These are phyloP conservation scores for Toxotes chatareus DNA, from an alignment of 2,113 vertebrate genomes.

Conservation along the genomic window DNA sequence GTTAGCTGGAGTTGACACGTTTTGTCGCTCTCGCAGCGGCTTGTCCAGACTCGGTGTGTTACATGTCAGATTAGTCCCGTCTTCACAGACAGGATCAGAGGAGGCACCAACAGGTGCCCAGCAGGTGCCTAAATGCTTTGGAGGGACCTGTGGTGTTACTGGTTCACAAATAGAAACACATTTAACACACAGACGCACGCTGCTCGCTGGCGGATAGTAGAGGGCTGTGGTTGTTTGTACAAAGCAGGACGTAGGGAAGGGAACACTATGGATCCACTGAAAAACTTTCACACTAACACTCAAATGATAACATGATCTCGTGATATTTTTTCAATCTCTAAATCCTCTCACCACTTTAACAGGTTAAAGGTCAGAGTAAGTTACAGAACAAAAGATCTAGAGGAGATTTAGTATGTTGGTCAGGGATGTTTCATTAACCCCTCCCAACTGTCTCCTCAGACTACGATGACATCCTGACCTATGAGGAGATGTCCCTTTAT, in stretches of 20 bases:
- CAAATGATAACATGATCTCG: background rate
- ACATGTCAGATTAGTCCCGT: slow-evolving; percentile 71
- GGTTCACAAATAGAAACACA: slow-evolving; percentile 26
- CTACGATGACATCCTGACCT: slow-evolving; percentile 93
- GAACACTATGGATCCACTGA: too few species aligned
- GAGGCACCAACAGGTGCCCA: slow-evolving; percentile 55
- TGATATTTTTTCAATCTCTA: background rate
- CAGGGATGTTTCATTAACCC: slow-evolving; percentile 27
- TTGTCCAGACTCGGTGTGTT: slow-evolving; percentile 65
- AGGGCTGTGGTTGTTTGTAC: background rate
- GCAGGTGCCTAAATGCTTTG: slow-evolving; percentile 70
- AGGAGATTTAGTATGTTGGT: slow-evolving; percentile 17
- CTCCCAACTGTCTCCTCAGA: slow-evolving; percentile 79
- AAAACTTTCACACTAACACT: background rate
- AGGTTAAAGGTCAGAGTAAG: slow-evolving; percentile 26
- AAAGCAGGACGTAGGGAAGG: background rate
- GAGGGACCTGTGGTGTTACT: slow-evolving; percentile 31
- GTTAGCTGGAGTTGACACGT: slow-evolving; percentile 48
- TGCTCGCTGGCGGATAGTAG: background rate
- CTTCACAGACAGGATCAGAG: slow-evolving; percentile 66
- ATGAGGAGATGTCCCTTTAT: slow-evolving; percentile 98
- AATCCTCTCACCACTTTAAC: background rate
- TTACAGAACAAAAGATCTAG: slow-evolving; percentile 13
- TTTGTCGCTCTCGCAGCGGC: slow-evolving; percentile 46
- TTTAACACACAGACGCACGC: background rate